Base-by-base conservation (phyloP, 2,113 vertebrate species). In the Orcinus orca region DNA sequence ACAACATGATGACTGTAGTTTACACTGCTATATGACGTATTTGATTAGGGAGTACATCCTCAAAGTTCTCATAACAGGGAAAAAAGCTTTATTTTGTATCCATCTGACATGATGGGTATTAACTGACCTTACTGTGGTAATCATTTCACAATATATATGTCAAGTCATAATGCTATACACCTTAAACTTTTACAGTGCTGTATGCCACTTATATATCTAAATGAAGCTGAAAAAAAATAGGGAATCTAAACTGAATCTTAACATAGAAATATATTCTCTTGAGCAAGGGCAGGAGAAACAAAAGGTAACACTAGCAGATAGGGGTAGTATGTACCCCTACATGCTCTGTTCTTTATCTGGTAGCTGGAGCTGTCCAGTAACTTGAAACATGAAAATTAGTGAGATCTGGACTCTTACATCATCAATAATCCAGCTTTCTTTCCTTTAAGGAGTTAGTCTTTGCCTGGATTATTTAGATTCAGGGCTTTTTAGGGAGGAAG, bases 381-480 rank as follows among this genome's bases (percentile, higher is more conserved):
- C 82, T 91, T 83, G 79, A 96, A 89, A 95, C 62, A 70, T 31
- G 85, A 71, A 50, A 65, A 67, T 58, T 26, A 33, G 21, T 55
- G 47, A 71, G 26, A 85, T 81, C 25, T 62, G 0, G 65, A 91
- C 58, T 86, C 31, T 68, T 85, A 63, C 2, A 38, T 97, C 70
- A 71, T 90, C 6, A 60, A 1, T 85, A 96, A 90, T 65, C 68
- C 80, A 95, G 38, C 47, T 20, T 15, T 89, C 36, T 60, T 98
- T 10, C 89, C 74, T 93, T 53, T 47, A 47, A 85, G 89, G 50
- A 95, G 25, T 60, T 41, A 8, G 13, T 74, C 81, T 98, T 98
- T 97, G 63, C 79, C 84, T 97, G 17, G 1, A 33, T 97, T 97
- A 79, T 90, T 97, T 88, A 93, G 62, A 95, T n/a, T 36, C 13